These are phyloP conservation scores for Agonopterix subpropinquella DNA, from an alignment of 2,888 invertebrate genomes.

Conservation along the genomic window DNA sequence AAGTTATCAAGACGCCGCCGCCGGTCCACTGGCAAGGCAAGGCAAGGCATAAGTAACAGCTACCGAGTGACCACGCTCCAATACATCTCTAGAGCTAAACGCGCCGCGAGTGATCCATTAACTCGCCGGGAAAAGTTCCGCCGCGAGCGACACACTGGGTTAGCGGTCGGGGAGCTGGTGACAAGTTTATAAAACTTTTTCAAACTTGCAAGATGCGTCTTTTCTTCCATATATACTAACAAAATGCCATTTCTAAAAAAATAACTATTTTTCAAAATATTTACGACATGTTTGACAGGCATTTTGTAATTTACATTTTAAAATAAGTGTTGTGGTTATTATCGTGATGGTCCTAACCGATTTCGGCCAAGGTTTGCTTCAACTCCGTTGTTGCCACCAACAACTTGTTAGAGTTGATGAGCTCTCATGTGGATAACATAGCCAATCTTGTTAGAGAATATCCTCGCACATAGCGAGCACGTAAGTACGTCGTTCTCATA, in stretches of 20 bases:
- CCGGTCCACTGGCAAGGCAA: background rate
- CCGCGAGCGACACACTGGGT: conserved; percentile 4
- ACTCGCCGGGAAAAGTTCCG: conserved; percentile 16
- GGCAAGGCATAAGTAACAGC: conserved; percentile 5
- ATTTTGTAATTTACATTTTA: background rate
- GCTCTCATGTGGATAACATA: too few species aligned
- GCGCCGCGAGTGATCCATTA: conserved; percentile 24
- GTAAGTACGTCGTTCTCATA: too few species aligned
- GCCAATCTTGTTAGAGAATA: too few species aligned
- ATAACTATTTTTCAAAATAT: background rate
- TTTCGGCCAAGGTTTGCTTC: too few species aligned
- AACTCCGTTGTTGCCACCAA: too few species aligned
- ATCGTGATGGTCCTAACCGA: too few species aligned
- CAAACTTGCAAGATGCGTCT: background rate
- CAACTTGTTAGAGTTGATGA: too few species aligned
- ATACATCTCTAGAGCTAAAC: conserved; percentile 16
- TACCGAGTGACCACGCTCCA: conserved; percentile 20
- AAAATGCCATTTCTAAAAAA: background rate
- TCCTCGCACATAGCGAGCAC: too few species aligned
- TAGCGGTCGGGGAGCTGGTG: conserved; percentile 1
- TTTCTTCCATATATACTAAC: background rate
- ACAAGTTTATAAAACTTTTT: background rate
- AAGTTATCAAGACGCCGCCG: too few species aligned
- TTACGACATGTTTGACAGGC: background rate
- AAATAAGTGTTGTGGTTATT: too few species aligned